Evolutionary conservation across 2,113 vertebrate species (phyloP).

Genomic region (Passer montanus): DNA sequence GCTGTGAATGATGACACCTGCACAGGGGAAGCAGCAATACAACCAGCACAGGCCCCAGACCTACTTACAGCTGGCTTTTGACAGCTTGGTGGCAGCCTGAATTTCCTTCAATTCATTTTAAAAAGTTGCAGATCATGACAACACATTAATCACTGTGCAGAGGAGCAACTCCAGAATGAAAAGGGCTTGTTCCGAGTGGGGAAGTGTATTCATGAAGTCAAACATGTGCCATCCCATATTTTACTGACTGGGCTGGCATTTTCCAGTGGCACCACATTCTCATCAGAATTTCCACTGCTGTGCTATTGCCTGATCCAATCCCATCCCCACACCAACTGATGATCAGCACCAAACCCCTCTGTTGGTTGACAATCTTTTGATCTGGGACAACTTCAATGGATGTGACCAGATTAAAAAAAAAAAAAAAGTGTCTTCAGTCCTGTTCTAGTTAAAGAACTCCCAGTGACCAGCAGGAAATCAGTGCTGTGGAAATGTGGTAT

Average conservation of each 20-base stretch:
- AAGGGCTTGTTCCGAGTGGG: rapidly evolving
- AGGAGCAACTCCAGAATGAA: not conserved
- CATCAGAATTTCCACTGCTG: not conserved
- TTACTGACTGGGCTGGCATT: not conserved
- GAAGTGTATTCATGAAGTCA: not conserved
- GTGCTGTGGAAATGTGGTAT: not conserved
- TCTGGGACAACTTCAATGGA: not conserved
- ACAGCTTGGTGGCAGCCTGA: not conserved
- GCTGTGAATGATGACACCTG: rapidly evolving
- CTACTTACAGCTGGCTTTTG: not conserved
- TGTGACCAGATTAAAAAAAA: not conserved
- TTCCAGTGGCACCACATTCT: not conserved
- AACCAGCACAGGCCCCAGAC: not conserved
- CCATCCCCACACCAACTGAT: not conserved
- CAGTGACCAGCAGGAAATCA: not conserved
- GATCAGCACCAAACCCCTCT: not conserved
- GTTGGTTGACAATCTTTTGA: not conserved
- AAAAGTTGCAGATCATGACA: not conserved
- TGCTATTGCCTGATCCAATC: not conserved
- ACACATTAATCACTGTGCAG: not conserved
- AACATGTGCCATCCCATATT: not conserved
- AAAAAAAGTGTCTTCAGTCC: too few relatives aligned
- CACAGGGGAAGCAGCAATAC: not conserved
- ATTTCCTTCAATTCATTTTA: not conserved
- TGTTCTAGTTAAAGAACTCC: not conserved